A percentile compares a stretch with the other conserved stretches of the same genome.
These are phyloP conservation scores for Salvelinus alpinus DNA, from an alignment of 2,113 vertebrate genomes.

Conservation along the genomic window DNA sequence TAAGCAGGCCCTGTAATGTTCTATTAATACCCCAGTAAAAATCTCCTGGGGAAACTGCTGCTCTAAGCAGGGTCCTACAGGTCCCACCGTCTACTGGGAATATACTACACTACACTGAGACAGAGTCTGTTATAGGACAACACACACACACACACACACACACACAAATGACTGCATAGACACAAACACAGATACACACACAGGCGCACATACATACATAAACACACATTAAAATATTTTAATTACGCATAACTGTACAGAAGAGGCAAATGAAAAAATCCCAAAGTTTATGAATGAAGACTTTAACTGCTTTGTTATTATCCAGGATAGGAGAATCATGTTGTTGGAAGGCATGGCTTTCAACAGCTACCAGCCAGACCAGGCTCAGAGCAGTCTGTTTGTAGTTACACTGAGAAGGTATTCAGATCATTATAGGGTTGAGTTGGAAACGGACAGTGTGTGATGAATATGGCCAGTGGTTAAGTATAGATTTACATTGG, in stretches of 20 bases:
- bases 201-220: neutral
- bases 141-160: neutral
- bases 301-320: no score
- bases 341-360: no score
- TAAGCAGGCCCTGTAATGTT: slow-evolving; percentile 63
- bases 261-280: no score
- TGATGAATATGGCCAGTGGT: neutral
- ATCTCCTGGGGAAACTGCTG: slow-evolving; percentile 55
- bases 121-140: slow-evolving; percentile 2
- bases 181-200: slow-evolving; percentile 1
- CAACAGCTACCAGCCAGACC: no score
- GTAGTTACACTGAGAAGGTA: neutral
- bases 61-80: slow-evolving; percentile 58
- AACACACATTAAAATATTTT: no score
- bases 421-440: neutral
- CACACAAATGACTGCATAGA: neutral
- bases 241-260: no score
- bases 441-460: neutral
- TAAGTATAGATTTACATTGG: neutral
- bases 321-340: no score
- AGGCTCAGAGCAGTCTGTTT: neutral
- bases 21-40: slow-evolving; percentile 71
- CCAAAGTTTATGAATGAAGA: no score
- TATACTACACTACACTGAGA: slow-evolving; percentile 25
- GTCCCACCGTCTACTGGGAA: slow-evolving; percentile 32